Evolutionary conservation across 2,113 vertebrate genomes (phyloP).

Genomic region (Acrocephalus kingi): DNA sequence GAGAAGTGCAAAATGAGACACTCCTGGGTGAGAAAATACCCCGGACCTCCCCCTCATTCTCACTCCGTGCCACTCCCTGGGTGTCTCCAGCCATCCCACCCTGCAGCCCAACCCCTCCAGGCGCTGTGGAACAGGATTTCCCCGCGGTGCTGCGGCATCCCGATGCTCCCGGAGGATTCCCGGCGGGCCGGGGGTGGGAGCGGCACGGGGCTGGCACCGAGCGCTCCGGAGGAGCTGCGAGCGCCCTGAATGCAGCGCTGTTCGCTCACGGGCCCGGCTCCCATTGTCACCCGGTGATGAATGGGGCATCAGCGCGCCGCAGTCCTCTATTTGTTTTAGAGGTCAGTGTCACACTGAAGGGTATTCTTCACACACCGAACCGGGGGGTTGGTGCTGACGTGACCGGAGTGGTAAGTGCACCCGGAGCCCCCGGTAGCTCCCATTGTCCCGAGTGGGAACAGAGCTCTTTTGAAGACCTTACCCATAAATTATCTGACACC

Average conservation of each 20-base stretch:
- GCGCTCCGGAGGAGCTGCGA: not conserved
- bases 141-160: accelerated
- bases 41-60: too few species aligned
- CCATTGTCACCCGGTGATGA: constrained; percentile 62
- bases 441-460: constrained; percentile 52
- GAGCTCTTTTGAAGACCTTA: constrained; percentile 54
- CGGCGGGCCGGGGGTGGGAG: not conserved
- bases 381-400: constrained; percentile 58
- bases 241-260: not conserved
- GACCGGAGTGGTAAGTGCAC: constrained; percentile 50
- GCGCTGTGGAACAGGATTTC: not conserved
- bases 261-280: not conserved
- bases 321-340: constrained; percentile 65
- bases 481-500: constrained; percentile 42
- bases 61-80: not conserved
- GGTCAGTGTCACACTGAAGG: constrained; percentile 68
- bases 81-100: accelerated
- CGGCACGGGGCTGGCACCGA: not conserved
- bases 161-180: accelerated
- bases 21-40: accelerated
- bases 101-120: accelerated
- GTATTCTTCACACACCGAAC: constrained; percentile 48
- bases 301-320: constrained; percentile 46
- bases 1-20: not conserved
- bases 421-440: not conserved